Conservation (phyloP, 2,797 vertebrate species). For the Cuniculus paca region DNA sequence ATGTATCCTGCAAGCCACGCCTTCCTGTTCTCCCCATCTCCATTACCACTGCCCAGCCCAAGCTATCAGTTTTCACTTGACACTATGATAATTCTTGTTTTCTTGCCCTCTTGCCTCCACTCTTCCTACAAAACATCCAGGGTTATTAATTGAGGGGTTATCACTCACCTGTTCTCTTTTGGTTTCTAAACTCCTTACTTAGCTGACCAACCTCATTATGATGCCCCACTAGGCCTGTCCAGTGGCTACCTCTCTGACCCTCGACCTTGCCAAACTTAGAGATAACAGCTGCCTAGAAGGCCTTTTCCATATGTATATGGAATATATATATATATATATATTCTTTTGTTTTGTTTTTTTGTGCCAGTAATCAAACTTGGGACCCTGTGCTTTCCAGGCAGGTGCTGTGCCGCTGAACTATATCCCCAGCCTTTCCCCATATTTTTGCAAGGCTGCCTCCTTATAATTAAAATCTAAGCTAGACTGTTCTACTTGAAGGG, state of each 20-base stretch:
- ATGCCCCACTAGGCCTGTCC: not conserved
- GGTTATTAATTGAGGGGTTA: too few relatives aligned
- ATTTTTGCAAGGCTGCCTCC: not conserved
- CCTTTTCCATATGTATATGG: too few relatives aligned
- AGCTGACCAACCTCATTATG: not conserved
- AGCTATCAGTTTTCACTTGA: not conserved
- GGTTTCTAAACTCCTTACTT: not conserved
- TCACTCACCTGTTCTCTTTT: not conserved
- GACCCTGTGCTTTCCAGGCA: too few relatives aligned
- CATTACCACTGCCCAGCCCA: not conserved
- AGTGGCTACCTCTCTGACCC: not conserved
- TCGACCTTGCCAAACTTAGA: not conserved
- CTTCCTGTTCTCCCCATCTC: not conserved
- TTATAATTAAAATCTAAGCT: slow-evolving; percentile 9
- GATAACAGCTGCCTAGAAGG: not conserved
- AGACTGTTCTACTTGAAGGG: not conserved
- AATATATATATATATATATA: too few relatives aligned
- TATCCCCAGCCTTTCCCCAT: not conserved
- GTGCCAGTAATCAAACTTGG: too few relatives aligned
- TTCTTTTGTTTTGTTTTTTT: too few relatives aligned
- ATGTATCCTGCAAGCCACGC: not conserved
- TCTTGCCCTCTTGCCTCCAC: not conserved
- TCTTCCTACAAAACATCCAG: not conserved
- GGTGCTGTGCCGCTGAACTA: too few relatives aligned
- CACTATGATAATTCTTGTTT: not conserved